These are phyloP conservation scores for Clarias magur DNA, from an alignment of 2,113 vertebrate species.

Conservation along the genomic window DNA sequence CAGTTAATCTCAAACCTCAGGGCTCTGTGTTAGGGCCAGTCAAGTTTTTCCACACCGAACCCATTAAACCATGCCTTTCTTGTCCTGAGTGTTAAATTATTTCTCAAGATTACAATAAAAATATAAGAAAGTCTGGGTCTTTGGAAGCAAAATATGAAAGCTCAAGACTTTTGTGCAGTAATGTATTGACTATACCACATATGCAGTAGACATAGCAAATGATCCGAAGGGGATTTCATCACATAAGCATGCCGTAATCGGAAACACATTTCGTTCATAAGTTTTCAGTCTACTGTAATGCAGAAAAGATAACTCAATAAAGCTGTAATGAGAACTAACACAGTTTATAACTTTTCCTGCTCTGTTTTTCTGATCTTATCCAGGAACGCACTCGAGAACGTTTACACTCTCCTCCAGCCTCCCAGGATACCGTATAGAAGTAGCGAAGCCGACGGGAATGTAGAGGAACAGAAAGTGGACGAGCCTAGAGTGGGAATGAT, in stretches of 20 bases:
- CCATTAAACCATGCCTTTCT: too few relatives aligned
- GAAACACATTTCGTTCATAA: neutral
- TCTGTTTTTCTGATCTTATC: neutral
- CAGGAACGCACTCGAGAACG: conserved; percentile 72
- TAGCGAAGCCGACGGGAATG: conserved; percentile 56
- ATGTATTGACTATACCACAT: neutral
- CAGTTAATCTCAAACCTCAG: too few relatives aligned
- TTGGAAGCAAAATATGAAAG: too few relatives aligned
- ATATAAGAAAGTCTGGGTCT: too few relatives aligned
- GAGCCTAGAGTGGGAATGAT: conserved; percentile 60
- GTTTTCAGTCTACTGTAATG: neutral
- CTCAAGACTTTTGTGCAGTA: too few relatives aligned
- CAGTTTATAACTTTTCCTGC: neutral
- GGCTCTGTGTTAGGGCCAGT: too few relatives aligned
- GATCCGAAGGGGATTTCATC: neutral
- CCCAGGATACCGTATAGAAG: conserved; percentile 63
- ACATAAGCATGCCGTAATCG: neutral
- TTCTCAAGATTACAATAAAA: too few relatives aligned
- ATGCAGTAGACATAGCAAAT: neutral
- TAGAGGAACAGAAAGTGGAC: conserved; percentile 56
- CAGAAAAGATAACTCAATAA: conserved; percentile 7
- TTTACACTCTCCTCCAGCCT: conserved; percentile 78
- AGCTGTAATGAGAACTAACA: neutral
- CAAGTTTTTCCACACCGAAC: too few relatives aligned
- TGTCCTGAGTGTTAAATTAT: too few relatives aligned